Evolutionary conservation across 2,113 vertebrate species (phyloP).

Genomic region (Zapus hudsonius): DNA sequence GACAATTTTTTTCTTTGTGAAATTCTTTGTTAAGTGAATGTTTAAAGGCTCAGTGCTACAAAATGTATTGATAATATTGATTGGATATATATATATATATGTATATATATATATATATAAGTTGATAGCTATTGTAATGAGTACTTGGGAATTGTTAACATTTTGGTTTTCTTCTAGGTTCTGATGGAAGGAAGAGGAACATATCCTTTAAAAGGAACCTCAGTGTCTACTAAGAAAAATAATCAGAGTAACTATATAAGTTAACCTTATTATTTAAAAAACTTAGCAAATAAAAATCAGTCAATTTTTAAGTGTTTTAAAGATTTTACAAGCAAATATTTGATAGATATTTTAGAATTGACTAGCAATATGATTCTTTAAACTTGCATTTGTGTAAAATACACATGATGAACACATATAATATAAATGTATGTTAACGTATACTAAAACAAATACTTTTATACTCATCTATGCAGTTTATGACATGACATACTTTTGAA

Average conservation of each 20-base stretch:
- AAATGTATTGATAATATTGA: neutral
- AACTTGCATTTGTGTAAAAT: slow-evolving; percentile 14
- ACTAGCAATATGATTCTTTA: slow-evolving; percentile 5
- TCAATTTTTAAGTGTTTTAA: neutral
- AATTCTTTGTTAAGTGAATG: slow-evolving; percentile 46
- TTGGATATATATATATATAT: neutral
- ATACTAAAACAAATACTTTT: neutral
- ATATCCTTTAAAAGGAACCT: slow-evolving; percentile 28
- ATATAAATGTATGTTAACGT: neutral
- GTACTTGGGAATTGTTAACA: neutral
- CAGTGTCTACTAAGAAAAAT: slow-evolving; percentile 62
- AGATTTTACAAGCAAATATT: slow-evolving; percentile 8
- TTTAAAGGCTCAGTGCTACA: neutral
- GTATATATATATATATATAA: too few species aligned
- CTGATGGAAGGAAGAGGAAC: slow-evolving; percentile 57
- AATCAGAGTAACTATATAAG: slow-evolving; percentile 63
- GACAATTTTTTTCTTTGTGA: slow-evolving; percentile 32
- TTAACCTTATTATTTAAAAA: slow-evolving; percentile 35
- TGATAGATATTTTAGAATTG: slow-evolving; percentile 28
- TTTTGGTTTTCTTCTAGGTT: slow-evolving; percentile 70
- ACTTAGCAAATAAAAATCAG: neutral
- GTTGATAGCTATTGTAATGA: neutral
- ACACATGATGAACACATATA: neutral
- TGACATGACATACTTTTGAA: neutral
- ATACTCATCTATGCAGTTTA: neutral